These are phyloP conservation scores for Axea sp. DNA, from an alignment of 2,888 invertebrate genomes.

Conservation along the genomic window DNA sequence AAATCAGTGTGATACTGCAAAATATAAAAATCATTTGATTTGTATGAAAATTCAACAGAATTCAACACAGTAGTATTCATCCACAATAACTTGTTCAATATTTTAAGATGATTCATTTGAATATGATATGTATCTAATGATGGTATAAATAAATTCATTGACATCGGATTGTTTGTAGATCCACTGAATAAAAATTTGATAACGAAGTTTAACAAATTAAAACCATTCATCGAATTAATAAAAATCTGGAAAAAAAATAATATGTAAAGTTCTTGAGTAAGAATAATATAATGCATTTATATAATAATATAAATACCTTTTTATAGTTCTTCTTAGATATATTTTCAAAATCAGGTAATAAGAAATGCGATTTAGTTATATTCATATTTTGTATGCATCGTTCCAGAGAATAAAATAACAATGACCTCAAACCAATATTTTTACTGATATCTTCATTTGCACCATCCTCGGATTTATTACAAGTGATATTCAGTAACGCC, in stretches of 20 bases:
- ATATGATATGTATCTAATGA: slow-evolving; percentile 80
- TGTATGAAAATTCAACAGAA: slow-evolving; percentile 78
- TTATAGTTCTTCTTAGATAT: no score
- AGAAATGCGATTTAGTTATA: slow-evolving; percentile 17
- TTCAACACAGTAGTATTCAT: slow-evolving; percentile 82
- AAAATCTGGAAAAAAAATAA: slow-evolving; percentile 35
- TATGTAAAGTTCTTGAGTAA: not conserved
- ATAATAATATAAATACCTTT: not conserved
- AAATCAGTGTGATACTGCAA: slow-evolving; percentile 63
- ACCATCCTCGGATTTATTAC: slow-evolving; percentile 24
- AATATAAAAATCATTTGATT: slow-evolving; percentile 67
- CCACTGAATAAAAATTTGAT: slow-evolving; percentile 67
- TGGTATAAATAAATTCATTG: slow-evolving; percentile 74
- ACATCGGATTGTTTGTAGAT: slow-evolving; percentile 45
- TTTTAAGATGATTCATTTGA: slow-evolving; percentile 80
- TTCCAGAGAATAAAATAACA: slow-evolving; percentile 65
- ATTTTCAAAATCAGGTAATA: slow-evolving; percentile 2
- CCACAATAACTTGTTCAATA: slow-evolving; percentile 82
- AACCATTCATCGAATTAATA: slow-evolving; percentile 21
- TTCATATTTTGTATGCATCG: slow-evolving; percentile 62
- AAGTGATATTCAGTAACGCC: slow-evolving; percentile 66
- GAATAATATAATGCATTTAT: not conserved
- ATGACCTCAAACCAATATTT: slow-evolving; percentile 62
- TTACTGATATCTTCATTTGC: slow-evolving; percentile 21
- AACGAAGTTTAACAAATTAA: slow-evolving; percentile 59